A percentile compares a stretch with the other conserved stretches of the same genome.
These are phyloP conservation scores for Nerophis ophidion DNA, from an alignment of 2,113 vertebrate species.

Conservation along the genomic window DNA sequence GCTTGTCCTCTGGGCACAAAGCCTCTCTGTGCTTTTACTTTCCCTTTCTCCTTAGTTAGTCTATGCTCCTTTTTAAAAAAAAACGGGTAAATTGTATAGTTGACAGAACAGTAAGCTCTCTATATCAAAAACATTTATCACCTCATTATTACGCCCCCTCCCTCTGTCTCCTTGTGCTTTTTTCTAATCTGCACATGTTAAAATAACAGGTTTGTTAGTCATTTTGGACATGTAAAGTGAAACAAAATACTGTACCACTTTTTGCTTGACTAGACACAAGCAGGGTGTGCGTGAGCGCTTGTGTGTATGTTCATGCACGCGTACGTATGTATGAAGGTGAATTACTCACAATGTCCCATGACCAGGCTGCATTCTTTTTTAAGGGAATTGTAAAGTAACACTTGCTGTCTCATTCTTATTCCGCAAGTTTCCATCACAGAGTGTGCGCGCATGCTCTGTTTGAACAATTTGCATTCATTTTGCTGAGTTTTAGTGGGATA, in stretches of 20 bases:
- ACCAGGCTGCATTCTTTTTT: slow-evolving; percentile 30
- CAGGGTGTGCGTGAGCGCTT: slow-evolving; percentile 34
- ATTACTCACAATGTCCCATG: slow-evolving; percentile 34
- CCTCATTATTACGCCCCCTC: slow-evolving; percentile 35
- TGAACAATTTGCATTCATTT: slow-evolving; percentile 32
- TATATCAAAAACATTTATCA: slow-evolving; percentile 64
- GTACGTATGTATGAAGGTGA: slow-evolving; percentile 33
- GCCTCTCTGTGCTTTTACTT: slow-evolving; percentile 44
- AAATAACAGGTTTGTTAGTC: slow-evolving; percentile 42
- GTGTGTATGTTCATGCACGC: slow-evolving; percentile 26
- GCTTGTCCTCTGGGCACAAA: slow-evolving; percentile 62
- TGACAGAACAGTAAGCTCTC: slow-evolving; percentile 72
- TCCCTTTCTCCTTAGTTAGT: slow-evolving; percentile 46
- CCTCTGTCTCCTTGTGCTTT: slow-evolving; percentile 24
- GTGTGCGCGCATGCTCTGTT: slow-evolving; percentile 37
- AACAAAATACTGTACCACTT: slow-evolving; percentile 30
- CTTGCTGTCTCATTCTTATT: slow-evolving; percentile 29
- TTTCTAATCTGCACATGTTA: slow-evolving; percentile 52
- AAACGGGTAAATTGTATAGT: slow-evolving; percentile 78
- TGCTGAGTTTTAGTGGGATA: background rate
- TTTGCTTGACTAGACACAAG: slow-evolving; percentile 36
- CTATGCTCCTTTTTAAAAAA: slow-evolving; percentile 66
- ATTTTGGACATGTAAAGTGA: slow-evolving; percentile 38
- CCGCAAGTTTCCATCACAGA: slow-evolving; percentile 28
- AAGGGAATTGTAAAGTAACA: slow-evolving; percentile 19